phyloP scores from a whole-genome alignment of 2,888 invertebrate species.

The Crematogaster levior region DNA sequence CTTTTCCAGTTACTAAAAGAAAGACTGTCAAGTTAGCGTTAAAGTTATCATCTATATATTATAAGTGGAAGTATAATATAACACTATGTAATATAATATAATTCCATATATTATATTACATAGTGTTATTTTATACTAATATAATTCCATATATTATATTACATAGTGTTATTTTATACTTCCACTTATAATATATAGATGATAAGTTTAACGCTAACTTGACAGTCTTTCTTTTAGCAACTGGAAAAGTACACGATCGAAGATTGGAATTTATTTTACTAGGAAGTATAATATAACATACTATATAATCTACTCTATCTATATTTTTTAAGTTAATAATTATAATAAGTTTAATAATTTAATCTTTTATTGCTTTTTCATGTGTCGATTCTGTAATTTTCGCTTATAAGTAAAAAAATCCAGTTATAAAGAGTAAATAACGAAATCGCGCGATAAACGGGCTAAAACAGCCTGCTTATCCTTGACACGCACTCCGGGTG shows the following conservation, averaged over 20 bases:
- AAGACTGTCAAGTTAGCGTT: background rate
- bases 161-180: no score
- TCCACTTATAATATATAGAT: no score
- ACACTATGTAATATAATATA: no score
- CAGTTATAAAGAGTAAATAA: background rate
- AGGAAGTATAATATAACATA: background rate
- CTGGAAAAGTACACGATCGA: background rate
- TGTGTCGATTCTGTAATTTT: background rate
- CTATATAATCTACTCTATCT: background rate
- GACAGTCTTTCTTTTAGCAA: background rate
- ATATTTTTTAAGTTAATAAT: background rate
- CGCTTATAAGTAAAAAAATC: background rate
- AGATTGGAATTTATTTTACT: slow-evolving; percentile 14
- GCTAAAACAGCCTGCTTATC: slow-evolving; percentile 40
- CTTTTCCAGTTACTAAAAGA: background rate
- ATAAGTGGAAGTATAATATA: no score
- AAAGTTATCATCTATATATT: no score
- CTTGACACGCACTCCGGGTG: slow-evolving; percentile 43
- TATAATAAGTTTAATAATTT: background rate
- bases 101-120: no score
- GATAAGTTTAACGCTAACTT: background rate
- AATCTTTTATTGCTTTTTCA: background rate
- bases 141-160: no score
- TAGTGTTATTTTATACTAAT: no score
- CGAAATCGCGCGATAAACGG: background rate